phyloP scores from a whole-genome alignment of 2,113 vertebrate species.

The Tympanuchus pallidicinctus region DNA sequence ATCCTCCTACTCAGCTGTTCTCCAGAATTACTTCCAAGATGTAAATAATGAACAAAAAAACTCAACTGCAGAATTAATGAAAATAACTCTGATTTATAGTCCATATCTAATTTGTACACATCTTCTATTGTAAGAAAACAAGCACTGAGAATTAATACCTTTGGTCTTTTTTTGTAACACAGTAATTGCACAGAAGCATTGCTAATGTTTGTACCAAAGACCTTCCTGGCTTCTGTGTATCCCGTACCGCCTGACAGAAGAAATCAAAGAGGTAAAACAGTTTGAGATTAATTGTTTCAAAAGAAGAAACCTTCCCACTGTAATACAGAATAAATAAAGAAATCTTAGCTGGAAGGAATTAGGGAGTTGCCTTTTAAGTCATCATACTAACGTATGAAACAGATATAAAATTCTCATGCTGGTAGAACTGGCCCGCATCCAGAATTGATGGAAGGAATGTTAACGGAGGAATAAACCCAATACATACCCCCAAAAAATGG shows the following conservation, averaged over 20 bases:
- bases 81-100: constrained; percentile 43
- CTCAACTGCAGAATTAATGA: constrained; percentile 45
- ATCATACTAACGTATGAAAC: neutral
- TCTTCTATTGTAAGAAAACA: neutral
- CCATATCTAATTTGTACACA: constrained; percentile 4
- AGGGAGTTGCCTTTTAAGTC: neutral
- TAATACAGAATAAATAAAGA: neutral
- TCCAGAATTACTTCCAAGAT: constrained; percentile 34
- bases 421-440: neutral
- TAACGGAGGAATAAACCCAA: neutral
- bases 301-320: neutral
- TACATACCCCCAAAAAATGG: neutral
- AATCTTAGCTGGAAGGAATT: constrained; percentile 33
- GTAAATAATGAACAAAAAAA: constrained; percentile 46
- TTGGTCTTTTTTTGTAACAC: neutral
- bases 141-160: neutral
- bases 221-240: neutral
- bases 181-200: neutral
- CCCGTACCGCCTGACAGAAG: neutral
- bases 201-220: neutral
- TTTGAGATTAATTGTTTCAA: neutral
- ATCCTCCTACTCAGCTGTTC: constrained; percentile 59
- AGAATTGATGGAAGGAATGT: neutral
- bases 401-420: neutral
- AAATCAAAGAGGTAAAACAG: neutral